Evolutionary conservation across 2,888 invertebrate genomes (phyloP).

Genomic region (Merodon equestris): DNA sequence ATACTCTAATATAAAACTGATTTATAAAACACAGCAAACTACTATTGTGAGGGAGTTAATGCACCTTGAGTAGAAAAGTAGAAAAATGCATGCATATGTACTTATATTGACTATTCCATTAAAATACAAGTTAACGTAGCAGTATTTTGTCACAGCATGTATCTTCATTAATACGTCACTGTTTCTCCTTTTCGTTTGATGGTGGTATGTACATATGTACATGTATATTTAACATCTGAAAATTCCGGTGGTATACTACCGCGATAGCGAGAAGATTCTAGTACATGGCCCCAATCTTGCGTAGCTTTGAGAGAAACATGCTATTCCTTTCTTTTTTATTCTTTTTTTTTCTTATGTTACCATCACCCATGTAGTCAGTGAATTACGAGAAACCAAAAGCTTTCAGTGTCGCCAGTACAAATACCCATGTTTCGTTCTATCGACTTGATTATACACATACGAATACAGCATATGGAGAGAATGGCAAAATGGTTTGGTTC

Average conservation of each 20-base stretch:
- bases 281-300: not conserved
- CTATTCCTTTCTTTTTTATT: slow-evolving; percentile 1
- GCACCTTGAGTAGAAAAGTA: too few species aligned
- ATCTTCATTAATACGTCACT: slow-evolving; percentile 58
- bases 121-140: too few species aligned
- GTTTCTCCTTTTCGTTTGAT: slow-evolving; percentile 10
- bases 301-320: slow-evolving; percentile 33
- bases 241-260: slow-evolving; percentile 7
- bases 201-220: too few species aligned
- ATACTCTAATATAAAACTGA: too few species aligned
- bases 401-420: slow-evolving; percentile 43
- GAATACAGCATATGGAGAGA: slow-evolving; percentile 65
- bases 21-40: too few species aligned
- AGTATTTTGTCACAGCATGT: slow-evolving; percentile 8
- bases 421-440: slow-evolving; percentile 54
- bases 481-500: slow-evolving; percentile 66
- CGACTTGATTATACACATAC: slow-evolving; percentile 62
- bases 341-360: not conserved
- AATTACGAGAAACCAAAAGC: slow-evolving; percentile 56
- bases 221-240: slow-evolving; percentile 46
- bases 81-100: too few species aligned
- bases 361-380: not conserved
- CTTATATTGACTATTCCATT: too few species aligned
- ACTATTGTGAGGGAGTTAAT: too few species aligned
- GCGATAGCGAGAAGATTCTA: slow-evolving; percentile 46